These are phyloP conservation scores for Trichechus manatus DNA, from an alignment of 2,113 vertebrate species.

Conservation along the genomic window DNA sequence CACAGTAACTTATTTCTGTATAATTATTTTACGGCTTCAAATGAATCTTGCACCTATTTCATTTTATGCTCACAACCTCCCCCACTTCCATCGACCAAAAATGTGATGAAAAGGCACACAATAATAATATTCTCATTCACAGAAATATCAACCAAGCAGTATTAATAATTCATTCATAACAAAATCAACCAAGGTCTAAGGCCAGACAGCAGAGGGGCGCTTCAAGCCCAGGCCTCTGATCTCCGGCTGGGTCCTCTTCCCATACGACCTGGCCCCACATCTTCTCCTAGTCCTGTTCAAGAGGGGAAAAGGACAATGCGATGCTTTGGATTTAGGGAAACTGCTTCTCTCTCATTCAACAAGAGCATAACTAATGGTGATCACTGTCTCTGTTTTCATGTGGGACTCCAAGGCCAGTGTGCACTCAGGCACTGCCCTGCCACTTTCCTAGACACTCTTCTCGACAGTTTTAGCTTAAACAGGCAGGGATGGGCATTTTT, in stretches of 20 bases:
- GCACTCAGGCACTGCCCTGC: rapidly evolving
- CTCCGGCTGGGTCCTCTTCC: background rate
- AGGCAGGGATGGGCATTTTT: background rate
- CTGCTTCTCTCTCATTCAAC: background rate
- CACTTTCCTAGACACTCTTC: background rate
- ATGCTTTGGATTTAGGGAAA: background rate
- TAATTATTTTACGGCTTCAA: background rate
- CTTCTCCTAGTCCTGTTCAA: background rate
- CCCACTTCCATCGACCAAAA: background rate
- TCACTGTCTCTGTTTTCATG: background rate
- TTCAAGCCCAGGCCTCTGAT: background rate
- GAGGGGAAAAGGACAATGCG: background rate
- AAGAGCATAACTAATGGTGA: background rate
- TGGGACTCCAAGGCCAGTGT: background rate
- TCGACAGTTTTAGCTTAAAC: background rate
- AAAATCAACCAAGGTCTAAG: background rate
- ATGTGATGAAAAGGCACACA: background rate
- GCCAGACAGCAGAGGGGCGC: background rate
- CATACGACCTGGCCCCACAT: background rate
- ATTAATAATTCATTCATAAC: background rate
- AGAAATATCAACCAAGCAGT: background rate
- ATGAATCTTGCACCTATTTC: background rate
- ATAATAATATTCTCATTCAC: background rate
- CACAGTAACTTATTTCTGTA: background rate
- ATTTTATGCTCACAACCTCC: background rate